Evolutionary conservation across 2,113 vertebrate species (phyloP).

Genomic region (Pungitius pungitius): DNA sequence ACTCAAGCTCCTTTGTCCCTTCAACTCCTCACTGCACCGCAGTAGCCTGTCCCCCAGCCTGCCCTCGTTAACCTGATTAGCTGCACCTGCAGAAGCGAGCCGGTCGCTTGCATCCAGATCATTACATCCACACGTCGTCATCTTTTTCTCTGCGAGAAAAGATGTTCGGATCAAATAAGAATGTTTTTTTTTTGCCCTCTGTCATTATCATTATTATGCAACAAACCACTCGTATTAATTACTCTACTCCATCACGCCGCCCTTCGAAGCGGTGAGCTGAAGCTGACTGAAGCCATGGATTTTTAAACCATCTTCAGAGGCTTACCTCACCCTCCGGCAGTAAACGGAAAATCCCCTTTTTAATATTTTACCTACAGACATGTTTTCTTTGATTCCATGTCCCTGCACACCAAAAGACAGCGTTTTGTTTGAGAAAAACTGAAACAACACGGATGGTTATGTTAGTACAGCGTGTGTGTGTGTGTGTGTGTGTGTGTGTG

Average conservation of each 20-base stretch:
- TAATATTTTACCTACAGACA: constrained; percentile 55
- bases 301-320: constrained; percentile 28
- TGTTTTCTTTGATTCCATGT: constrained; percentile 57
- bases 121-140: neutral
- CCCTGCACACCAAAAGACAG: constrained; percentile 1
- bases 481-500: no score
- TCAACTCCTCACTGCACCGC: neutral
- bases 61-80: constrained; percentile 1
- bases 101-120: neutral
- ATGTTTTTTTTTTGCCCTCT: neutral
- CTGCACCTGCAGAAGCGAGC: neutral
- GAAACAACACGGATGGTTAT: constrained; percentile 34
- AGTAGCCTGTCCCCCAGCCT: neutral
- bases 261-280: constrained; percentile 18
- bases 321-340: constrained; percentile 31
- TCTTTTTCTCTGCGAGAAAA: constrained; percentile 7
- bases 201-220: constrained; percentile 8
- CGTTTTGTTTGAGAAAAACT: constrained; percentile 8
- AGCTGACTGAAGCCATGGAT: neutral
- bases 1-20: neutral
- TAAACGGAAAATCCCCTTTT: constrained; percentile 49
- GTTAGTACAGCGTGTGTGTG: constrained; percentile 16
- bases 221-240: constrained; percentile 17
- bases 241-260: neutral
- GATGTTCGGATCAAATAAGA: neutral